Conservation (phyloP, 2,888 invertebrate genomes). For the Anodontia alba region DNA sequence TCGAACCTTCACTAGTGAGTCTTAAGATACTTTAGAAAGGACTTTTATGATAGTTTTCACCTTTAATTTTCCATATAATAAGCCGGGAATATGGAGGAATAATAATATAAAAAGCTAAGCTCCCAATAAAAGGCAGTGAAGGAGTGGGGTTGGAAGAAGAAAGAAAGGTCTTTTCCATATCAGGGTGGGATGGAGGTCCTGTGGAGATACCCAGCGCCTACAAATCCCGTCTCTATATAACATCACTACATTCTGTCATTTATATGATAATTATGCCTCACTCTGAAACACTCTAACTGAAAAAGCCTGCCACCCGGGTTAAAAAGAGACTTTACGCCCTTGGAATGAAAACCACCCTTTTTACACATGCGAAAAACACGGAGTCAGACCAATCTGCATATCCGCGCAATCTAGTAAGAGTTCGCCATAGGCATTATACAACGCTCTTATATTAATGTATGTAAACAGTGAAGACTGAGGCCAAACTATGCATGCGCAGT, state of each 20-base stretch:
- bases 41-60: neutral
- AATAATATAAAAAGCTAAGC: slow-evolving; percentile 6
- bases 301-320: slow-evolving; percentile 17
- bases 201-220: slow-evolving; percentile 41
- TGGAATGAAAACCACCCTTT: too few relatives aligned
- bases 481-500: too few relatives aligned
- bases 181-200: slow-evolving; percentile 49
- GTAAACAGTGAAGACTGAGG: too few relatives aligned
- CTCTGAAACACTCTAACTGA: slow-evolving; percentile 34
- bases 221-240: slow-evolving; percentile 51
- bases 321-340: neutral
- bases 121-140: neutral
- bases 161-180: slow-evolving; percentile 31
- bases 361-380: too few relatives aligned
- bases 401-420: too few relatives aligned
- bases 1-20: too few relatives aligned
- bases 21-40: too few relatives aligned
- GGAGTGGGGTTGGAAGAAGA: neutral
- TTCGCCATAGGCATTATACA: too few relatives aligned
- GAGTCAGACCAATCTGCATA: too few relatives aligned
- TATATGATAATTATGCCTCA: slow-evolving; percentile 64
- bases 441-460: too few relatives aligned
- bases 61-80: slow-evolving; percentile 17
- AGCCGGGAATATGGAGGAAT: neutral
- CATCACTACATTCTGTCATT: slow-evolving; percentile 45